phyloP scores from a whole-genome alignment of 2,113 vertebrate genomes.

The Balaenoptera acutorostrata region DNA sequence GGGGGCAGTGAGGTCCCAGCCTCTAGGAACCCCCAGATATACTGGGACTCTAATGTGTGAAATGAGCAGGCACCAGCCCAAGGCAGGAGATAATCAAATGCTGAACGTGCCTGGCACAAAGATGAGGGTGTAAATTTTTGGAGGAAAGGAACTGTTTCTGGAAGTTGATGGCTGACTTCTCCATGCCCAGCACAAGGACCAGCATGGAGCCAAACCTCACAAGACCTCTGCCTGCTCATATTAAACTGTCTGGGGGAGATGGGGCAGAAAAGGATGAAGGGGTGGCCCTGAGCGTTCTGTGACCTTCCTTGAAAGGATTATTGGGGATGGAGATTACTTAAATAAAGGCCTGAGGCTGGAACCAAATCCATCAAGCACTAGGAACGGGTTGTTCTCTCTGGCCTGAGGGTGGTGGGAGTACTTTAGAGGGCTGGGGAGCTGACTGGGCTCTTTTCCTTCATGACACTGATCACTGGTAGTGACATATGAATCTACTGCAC shows the following conservation, averaged over 20 bases:
- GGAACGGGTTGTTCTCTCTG: background rate
- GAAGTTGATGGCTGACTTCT: background rate
- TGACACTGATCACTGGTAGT: background rate
- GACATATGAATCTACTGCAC: background rate
- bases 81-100: background rate
- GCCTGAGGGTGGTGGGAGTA: background rate
- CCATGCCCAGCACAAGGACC: background rate
- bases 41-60: background rate
- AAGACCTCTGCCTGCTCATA: background rate
- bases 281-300: background rate
- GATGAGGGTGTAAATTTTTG: background rate
- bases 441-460: background rate
- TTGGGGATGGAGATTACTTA: background rate
- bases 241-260: background rate
- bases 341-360: background rate
- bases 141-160: background rate
- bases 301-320: background rate
- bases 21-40: background rate
- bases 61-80: background rate
- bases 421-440: background rate
- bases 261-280: no score
- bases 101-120: background rate
- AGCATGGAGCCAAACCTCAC: background rate
- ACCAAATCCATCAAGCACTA: background rate
- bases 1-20: background rate